Evolutionary conservation across 2,888 invertebrate species (phyloP), one percentile per base, ranked within the genome.

Genomic region (Pristionchus maxplancki): DNA sequence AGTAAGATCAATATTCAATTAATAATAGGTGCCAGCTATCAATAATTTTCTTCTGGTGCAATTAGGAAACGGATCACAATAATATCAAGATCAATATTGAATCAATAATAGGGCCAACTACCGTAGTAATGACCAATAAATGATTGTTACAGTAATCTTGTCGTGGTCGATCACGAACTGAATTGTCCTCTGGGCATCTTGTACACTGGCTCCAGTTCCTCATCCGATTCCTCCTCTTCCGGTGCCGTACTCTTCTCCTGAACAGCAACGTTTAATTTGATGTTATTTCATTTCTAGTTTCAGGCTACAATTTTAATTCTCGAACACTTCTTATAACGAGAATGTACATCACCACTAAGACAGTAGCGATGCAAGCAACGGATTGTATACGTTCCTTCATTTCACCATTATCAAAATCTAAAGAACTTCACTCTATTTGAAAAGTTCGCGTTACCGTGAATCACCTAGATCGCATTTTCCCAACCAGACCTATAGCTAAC

Each of bases 211-310:
- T 91, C 91, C 13, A 92, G 89, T 71, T 93, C 93, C 20, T 90
- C 91, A n/a, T 92, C 93, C 37, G 90, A 89, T 34, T 91, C 92
- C 82, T 92, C 91, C 53, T 92, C 92, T 37, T 92, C 92, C n/a
- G 85, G 85, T 1, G 85, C 85, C 0, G 87, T 87, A 6, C 34
- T 34, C 50, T 58, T 50, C 82, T 83, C 82, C 82, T 83, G 82
- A 3, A 74, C 24, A 37, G 24, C 1, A 74, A 28, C 15, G 31
- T n/a, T n/a, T n/a, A 67, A 58, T 13, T 37, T 64, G 28, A 5
- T 8, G 17, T 24, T 58, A 24, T n/a, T n/a, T n/a, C n/a, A n/a
- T n/a, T n/a, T n/a, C n/a, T n/a, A n/a, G n/a, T n/a, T n/a, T n/a
- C n/a, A n/a, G n/a, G n/a, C n/a, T n/a, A n/a, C n/a, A n/a, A n/a